Base-by-base conservation (phyloP, 2,113 vertebrate genomes). In the Coptodon bakossiorum region DNA sequence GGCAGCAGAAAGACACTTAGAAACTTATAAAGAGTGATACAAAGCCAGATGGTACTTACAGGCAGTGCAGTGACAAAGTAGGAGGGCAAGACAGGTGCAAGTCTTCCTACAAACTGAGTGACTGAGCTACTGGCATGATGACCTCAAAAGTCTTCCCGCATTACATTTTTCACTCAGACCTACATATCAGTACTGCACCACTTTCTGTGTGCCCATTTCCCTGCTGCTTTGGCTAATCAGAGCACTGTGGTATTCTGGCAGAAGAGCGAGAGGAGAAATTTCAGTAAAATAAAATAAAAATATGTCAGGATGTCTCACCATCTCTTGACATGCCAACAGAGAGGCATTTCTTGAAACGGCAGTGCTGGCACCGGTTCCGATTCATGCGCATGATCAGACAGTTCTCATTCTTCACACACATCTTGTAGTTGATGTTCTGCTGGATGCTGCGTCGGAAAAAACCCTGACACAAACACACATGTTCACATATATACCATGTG, bases 381-480 rank as follows among this genome's bases (percentile, higher is more conserved):
- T 97, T 97, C 96, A 97, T 97, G n/a, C 96, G 96, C 96, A 97
- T 96, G 87, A 97, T 96, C 84, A 96, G 91, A 89, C 97, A 97
- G 89, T 93, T 96, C 91, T 97, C 97, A 6, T 97, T 97, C 95
- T 97, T 97, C 93, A 97, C 96, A 9, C 97, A 97, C 96, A 96
- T 97, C 94, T 97, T 97, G 95, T 97, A 97, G 94, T 96, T 96
- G 87, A 97, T 97, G 94, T 97, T 97, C 57, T 97, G 96, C 93
- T 97, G 97, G 88, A 97, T 97, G 94, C 96, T 97, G 83, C 97
- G 97, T 5, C 97, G 96, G 90, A 97, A 97, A 86, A 97, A 97
- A 0, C 97, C 97, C 97, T 97, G 91, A 81, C 45, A 92, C 56
- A 57, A 27, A 57, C n/a, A 76, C 56, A 63, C 11, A 34, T n/a